Evolutionary conservation across 2,888 invertebrate species (phyloP), one percentile per base, ranked within the genome.

Genomic region (Crepidodera aurea): DNA sequence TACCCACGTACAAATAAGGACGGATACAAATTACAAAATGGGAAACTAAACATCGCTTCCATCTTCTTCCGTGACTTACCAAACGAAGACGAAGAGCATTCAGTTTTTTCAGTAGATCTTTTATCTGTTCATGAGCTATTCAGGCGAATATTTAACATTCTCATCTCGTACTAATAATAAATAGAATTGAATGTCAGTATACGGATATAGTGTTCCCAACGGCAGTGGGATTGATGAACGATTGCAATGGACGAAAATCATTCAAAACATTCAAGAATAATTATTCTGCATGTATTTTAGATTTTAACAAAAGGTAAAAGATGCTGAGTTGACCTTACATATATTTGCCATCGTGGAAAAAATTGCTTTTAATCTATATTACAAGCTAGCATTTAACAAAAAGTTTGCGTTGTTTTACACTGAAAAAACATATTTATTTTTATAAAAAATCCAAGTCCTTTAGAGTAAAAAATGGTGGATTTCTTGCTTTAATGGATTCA

Each of bases 121-220:
- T 42, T 42, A 29, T 29, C 32, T 50, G 50, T 13, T 32, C 37
- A 55, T 34, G 37, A 25, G 37, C 22, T 32, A 51, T 51, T 18
- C 22, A 13, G 37, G 48, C 22, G 44, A 57, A 57, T 57, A 51
- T 57, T 51, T 57, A 13, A 51, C 40, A 57, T 57, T 42, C 48
- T 34, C 50, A 32, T 27, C 58, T 37, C 50, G 58, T 50, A 50
- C 50, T 50, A 48, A 57, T 57, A 57, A 57, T 57, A 51, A 57
- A 57, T 57, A 32, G 44, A 34, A 50, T 44, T 8, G 25, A 27
- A 57, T 22, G 34, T 51, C 46, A 18, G 29, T 57, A 57, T 57
- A 57, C 58, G 50, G 48, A 57, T 51, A 51, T 51, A 57, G 50
- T 51, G 32, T 18, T 42, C 42, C 42, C 42, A 42, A 32, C 32